A percentile compares a stretch with the other conserved stretches of the same genome.
phyloP scores from a whole-genome alignment of 2,113 vertebrate genomes.

The Neolamprologus toae region DNA sequence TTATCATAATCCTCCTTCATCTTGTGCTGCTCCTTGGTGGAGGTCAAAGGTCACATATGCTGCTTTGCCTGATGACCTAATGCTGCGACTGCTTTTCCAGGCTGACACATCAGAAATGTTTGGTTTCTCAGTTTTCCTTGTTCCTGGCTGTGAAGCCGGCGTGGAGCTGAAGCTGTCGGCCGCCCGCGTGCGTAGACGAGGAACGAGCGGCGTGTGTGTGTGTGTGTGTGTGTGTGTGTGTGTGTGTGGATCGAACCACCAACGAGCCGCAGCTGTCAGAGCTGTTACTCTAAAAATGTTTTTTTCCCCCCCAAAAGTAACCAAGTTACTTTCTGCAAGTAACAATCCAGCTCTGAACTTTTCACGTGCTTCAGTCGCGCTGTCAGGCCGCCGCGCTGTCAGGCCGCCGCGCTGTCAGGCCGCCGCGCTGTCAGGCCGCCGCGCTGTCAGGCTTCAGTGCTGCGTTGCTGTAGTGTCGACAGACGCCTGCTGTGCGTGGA shows the following conservation, averaged over 20 bases:
- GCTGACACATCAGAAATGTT: not conserved
- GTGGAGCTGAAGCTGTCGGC: not conserved
- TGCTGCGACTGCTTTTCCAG: not conserved
- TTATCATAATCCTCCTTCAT: not conserved
- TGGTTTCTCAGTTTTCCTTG: not conserved
- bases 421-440: too few species aligned
- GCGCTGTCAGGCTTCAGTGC: not conserved
- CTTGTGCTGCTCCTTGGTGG: not conserved
- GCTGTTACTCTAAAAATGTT: not conserved
- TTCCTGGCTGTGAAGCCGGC: not conserved
- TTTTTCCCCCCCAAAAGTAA: not conserved
- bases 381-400: too few species aligned
- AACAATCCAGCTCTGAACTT: not conserved
- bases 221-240: rapidly evolving
- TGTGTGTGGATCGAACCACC: not conserved
- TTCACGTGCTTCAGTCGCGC: not conserved
- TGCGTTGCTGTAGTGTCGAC: not conserved
- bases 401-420: too few species aligned
- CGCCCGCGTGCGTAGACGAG: not conserved
- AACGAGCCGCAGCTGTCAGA: not conserved
- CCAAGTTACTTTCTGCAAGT: not conserved
- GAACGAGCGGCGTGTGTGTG: rapidly evolving
- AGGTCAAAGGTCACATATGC: not conserved
- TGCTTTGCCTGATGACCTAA: not conserved
- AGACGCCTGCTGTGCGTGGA: not conserved